phyloP scores from a whole-genome alignment of 2,888 invertebrate species.

The Julus scanicus region DNA sequence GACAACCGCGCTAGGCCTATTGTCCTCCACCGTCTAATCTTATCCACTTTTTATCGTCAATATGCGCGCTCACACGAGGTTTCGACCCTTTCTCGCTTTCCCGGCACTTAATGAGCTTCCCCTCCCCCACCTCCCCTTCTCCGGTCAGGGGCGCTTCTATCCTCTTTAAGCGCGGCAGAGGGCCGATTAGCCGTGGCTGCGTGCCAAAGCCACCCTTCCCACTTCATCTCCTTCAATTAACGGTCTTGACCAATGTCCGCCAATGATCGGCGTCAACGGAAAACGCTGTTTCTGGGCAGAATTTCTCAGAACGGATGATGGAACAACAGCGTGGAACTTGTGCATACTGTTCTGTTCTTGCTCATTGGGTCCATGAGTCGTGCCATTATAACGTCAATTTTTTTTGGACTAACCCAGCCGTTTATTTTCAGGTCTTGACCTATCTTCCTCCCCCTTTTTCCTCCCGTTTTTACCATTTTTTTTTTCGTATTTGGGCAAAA shows the following conservation, averaged over 20 bases:
- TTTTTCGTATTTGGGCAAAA: not conserved
- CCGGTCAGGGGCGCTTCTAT: not conserved
- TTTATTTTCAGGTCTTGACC: not conserved
- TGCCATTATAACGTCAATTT: not conserved
- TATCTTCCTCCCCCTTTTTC: not conserved
- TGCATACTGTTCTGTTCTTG: no score
- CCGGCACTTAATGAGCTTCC: constrained; percentile 37
- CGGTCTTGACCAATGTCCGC: constrained; percentile 34
- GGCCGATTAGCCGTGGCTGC: constrained; percentile 4
- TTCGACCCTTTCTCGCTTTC: not conserved
- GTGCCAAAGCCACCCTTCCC: constrained; percentile 25
- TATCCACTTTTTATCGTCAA: constrained; percentile 42
- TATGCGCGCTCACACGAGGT: constrained; percentile 32
- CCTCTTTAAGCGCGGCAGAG: not conserved
- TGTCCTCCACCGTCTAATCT: constrained; percentile 25
- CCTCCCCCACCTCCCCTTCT: not conserved
- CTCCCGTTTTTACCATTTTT: not conserved
- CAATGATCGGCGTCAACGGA: not conserved
- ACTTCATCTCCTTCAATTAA: constrained; percentile 42
- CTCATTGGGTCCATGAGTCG: not conserved
- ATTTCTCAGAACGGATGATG: not conserved
- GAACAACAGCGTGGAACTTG: not conserved
- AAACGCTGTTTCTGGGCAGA: not conserved
- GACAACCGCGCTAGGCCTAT: constrained; percentile 42
- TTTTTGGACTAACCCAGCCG: not conserved